phyloP scores from a whole-genome alignment of 1,140 invertebrate genomes.

The Micrasema minimum region DNA sequence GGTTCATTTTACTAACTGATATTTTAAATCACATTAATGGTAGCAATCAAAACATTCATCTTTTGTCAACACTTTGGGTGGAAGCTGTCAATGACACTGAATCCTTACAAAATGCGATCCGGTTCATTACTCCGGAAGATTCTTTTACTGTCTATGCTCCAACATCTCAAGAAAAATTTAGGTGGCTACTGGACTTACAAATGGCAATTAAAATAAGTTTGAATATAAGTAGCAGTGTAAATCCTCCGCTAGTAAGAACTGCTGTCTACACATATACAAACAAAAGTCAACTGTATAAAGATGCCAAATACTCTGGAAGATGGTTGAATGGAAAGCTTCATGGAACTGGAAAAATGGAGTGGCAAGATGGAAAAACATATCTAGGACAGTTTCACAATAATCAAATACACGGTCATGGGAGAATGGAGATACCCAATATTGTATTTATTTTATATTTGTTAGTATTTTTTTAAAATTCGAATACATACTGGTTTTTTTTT shows the following conservation, averaged over 20 bases:
- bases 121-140: slow-evolving; percentile 82
- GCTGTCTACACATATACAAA: slow-evolving; percentile 77
- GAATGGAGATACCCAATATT: slow-evolving; percentile 72
- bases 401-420: slow-evolving; percentile 78
- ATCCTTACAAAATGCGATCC: slow-evolving; percentile 71
- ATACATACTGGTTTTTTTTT: background rate
- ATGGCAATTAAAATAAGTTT: slow-evolving; percentile 71
- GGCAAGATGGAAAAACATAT: slow-evolving; percentile 83
- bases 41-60: slow-evolving; percentile 71
- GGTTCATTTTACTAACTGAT: slow-evolving; percentile 82
- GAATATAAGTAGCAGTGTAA: slow-evolving; percentile 66
- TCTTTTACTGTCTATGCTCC: slow-evolving; percentile 74
- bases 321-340: slow-evolving; percentile 87
- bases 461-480: background rate
- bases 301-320: slow-evolving; percentile 79
- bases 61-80: slow-evolving; percentile 83
- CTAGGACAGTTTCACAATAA: slow-evolving; percentile 83
- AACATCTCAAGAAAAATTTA: slow-evolving; percentile 76
- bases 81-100: slow-evolving; percentile 69
- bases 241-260: slow-evolving; percentile 76
- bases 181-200: slow-evolving; percentile 81
- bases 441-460: slow-evolving; percentile 57
- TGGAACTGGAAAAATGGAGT: slow-evolving; percentile 82
- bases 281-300: slow-evolving; percentile 78
- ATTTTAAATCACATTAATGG: slow-evolving; percentile 78